Evolutionary conservation across 2,888 invertebrate genomes (phyloP).

Genomic region (Hipparchia semele): DNA sequence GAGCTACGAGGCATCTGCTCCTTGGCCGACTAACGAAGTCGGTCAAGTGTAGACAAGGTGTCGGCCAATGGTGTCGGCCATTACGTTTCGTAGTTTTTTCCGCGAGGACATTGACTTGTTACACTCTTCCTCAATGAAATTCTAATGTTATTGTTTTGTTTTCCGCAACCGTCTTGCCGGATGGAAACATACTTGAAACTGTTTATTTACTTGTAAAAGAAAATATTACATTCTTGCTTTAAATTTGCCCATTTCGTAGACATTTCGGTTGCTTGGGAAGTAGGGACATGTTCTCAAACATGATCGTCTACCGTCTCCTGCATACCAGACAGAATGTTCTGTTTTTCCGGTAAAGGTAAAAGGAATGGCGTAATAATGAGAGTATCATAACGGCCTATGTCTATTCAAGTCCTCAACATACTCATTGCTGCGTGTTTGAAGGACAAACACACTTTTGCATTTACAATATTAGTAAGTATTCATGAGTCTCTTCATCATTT

Average conservation of each 20-base stretch:
- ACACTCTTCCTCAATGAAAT: constrained; percentile 30
- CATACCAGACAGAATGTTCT: too few relatives aligned
- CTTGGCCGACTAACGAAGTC: constrained; percentile 39
- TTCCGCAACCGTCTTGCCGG: neutral
- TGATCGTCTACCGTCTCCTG: too few relatives aligned
- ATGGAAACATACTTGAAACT: neutral
- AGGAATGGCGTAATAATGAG: too few relatives aligned
- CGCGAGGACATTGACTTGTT: constrained; percentile 35
- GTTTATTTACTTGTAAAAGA: too few relatives aligned
- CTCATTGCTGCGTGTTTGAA: too few relatives aligned
- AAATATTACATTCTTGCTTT: too few relatives aligned
- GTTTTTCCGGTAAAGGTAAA: too few relatives aligned
- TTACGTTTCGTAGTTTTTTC: constrained; percentile 20
- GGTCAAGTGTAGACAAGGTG: constrained; percentile 34
- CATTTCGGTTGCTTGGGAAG: too few relatives aligned
- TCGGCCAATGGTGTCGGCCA: constrained; percentile 18
- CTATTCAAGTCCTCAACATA: too few relatives aligned
- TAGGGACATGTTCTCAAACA: too few relatives aligned
- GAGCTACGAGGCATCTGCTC: constrained; percentile 21
- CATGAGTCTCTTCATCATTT: neutral
- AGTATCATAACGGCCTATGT: too few relatives aligned
- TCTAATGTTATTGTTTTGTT: constrained; percentile 30
- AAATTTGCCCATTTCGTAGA: too few relatives aligned
- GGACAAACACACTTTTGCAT: neutral
- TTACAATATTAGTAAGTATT: neutral